Base-by-base conservation (phyloP, 2,888 invertebrate genomes). In the Brenthis daphne region DNA sequence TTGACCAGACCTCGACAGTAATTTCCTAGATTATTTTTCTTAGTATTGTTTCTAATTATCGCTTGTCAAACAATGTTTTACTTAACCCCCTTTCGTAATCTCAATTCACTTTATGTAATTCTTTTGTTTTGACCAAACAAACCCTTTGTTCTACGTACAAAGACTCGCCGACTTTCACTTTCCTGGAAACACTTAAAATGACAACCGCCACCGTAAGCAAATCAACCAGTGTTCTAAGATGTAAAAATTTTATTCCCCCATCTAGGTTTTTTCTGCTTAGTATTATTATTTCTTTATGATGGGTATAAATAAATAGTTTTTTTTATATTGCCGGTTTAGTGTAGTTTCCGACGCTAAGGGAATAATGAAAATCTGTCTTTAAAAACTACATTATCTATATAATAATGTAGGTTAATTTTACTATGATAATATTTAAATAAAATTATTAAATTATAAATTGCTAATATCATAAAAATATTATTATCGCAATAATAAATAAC, bases 151-250 rank as follows among this genome's bases (percentile, higher is more conserved):
- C 43, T 3, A 57, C 57, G 57, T 48, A 68, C 68, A 64, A 65
- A 68, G 60, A 50, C 51, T 65, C 60, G 50, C 48, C 60, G 8
- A 68, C 71, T 68, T 71, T 71, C 68, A 53, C 66, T 68, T 60
- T 71, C 68, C 24, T 57, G 58, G 58, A 68, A 71, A 68, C 68
- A 71, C 68, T 68, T 68, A 65, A 67, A 71, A 68, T 65, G 57
- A 66, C 66, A 67, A 69, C 71, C 69, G 67, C 56, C 64, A 48
- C 68, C 65, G 68, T 70, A 69, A 70, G 69, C 67, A 68, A 68
- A 72, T 71, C 72, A 73, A 75, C 72, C 29, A 33, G 67, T 67
- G 61, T 63, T 61, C 51, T 50, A 55, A 56, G 6, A 8, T 56
- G 43, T 55, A 11, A 16, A 50, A n/a, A 6, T 6, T 53, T 20